Evolutionary conservation across 2,797 vertebrate genomes (phyloP).

Genomic region (Falco rusticolus): DNA sequence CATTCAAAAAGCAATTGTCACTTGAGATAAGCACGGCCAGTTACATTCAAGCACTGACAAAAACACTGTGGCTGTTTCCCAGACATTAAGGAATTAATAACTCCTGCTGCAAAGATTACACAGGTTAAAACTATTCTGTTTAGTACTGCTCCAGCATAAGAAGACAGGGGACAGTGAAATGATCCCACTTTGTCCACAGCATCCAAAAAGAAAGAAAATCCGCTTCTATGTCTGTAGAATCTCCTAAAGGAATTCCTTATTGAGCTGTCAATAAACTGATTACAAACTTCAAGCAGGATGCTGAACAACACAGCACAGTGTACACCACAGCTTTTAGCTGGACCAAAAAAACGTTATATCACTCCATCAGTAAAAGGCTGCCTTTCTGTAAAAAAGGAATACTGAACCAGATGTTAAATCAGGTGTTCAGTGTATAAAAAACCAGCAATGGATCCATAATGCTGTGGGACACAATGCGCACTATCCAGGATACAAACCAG

Average conservation of each 20-base stretch:
- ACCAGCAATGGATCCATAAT: accelerated
- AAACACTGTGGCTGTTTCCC: not conserved
- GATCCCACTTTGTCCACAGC: not conserved
- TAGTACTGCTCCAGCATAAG: not conserved
- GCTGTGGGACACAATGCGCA: not conserved
- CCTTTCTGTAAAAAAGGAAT: not conserved
- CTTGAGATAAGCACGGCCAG: not conserved
- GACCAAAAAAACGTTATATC: not conserved
- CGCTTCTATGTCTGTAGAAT: not conserved
- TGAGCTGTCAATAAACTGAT: not conserved
- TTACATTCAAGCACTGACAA: not conserved
- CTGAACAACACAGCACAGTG: not conserved
- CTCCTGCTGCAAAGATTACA: not conserved
- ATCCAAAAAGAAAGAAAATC: not conserved
- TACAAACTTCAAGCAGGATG: not conserved
- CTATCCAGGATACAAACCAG: not conserved
- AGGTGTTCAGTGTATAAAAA: not conserved
- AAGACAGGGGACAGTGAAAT: not conserved
- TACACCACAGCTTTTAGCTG: not conserved
- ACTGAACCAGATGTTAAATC: not conserved
- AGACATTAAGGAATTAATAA: not conserved
- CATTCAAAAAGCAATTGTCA: not conserved
- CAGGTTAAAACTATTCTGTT: not conserved
- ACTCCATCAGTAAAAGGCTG: not conserved
- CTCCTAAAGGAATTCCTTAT: not conserved